phyloP scores from a whole-genome alignment of 2,888 invertebrate species.

The Dinocampus coccinellae region DNA sequence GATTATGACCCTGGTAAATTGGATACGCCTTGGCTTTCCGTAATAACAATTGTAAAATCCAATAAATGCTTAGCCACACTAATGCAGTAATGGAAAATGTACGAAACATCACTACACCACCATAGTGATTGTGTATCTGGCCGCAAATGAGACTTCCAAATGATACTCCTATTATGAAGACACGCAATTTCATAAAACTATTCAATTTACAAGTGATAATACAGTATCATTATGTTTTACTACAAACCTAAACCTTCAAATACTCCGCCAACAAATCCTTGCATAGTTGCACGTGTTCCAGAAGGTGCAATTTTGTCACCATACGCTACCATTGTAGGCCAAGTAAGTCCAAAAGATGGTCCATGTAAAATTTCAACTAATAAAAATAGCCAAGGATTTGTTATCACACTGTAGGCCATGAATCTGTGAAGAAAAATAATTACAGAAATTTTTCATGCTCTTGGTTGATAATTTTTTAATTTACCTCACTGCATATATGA shows the following conservation, averaged over 20 bases:
- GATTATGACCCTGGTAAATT: slow-evolving; percentile 62
- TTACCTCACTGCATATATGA: slow-evolving; percentile 79
- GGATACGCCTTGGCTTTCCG: slow-evolving; percentile 60
- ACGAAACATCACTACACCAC: slow-evolving; percentile 79
- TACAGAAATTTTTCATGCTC: background rate
- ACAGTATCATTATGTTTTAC: too few species aligned
- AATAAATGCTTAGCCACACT: slow-evolving; percentile 65
- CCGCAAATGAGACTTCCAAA: slow-evolving; percentile 86
- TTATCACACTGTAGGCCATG: slow-evolving; percentile 83
- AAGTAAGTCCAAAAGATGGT: slow-evolving; percentile 89
- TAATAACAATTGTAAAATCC: slow-evolving; percentile 61
- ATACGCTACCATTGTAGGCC: slow-evolving; percentile 90
- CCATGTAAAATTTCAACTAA: slow-evolving; percentile 90
- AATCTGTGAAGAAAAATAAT: slow-evolving; percentile 72
- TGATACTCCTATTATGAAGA: slow-evolving; percentile 74
- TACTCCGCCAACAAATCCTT: slow-evolving; percentile 87
- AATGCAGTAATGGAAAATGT: slow-evolving; percentile 80
- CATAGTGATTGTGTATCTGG: slow-evolving; percentile 75
- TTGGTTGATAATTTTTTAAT: background rate
- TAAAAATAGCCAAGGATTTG: slow-evolving; percentile 86
- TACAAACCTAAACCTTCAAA: slow-evolving; percentile 84
- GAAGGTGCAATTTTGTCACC: slow-evolving; percentile 86
- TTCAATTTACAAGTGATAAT: too few species aligned
- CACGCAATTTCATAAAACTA: background rate
- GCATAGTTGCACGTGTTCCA: slow-evolving; percentile 87